Evolutionary conservation across 1,140 invertebrate genomes (phyloP).

Genomic region (Trypoxylus dichotomus): DNA sequence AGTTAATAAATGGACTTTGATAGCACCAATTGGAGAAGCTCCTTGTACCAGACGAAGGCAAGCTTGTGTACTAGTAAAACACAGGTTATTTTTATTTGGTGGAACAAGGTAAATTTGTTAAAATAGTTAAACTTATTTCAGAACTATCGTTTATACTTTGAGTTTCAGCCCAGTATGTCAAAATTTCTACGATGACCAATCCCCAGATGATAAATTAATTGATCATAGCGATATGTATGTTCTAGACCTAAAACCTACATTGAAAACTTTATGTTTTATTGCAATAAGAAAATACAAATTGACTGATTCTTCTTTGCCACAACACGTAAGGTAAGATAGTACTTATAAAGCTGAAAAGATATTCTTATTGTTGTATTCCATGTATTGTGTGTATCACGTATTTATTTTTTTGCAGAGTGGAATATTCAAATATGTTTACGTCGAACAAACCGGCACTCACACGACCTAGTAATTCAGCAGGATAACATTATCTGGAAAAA

Average conservation of each 20-base stretch:
- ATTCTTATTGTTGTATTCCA: background rate
- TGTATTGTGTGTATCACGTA: background rate
- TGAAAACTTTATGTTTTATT: constrained; percentile 70
- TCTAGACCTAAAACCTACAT: constrained; percentile 71
- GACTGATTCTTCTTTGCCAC: constrained; percentile 63
- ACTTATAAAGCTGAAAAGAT: background rate
- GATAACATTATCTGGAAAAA: constrained; percentile 36
- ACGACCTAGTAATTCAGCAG: constrained; percentile 48
- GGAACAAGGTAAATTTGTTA: constrained; percentile 69
- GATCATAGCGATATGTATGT: constrained; percentile 80
- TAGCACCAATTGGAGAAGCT: constrained; percentile 61
- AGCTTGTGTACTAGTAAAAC: constrained; percentile 72
- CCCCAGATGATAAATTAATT: constrained; percentile 54
- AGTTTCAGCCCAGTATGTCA: constrained; percentile 30
- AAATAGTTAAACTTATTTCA: background rate
- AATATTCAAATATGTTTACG: constrained; percentile 47
- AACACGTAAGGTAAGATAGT: constrained; percentile 60
- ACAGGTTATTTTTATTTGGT: constrained; percentile 80
- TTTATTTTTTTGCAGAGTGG: constrained; percentile 42
- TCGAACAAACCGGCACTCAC: constrained; percentile 49
- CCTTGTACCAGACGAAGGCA: constrained; percentile 76
- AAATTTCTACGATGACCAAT: background rate
- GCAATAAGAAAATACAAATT: constrained; percentile 65
- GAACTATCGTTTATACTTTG: background rate
- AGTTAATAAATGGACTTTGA: constrained; percentile 63